Evolutionary conservation across 2,113 vertebrate species (phyloP), one percentile per base, ranked within the genome.

Genomic region (Planiliza haematocheilus): DNA sequence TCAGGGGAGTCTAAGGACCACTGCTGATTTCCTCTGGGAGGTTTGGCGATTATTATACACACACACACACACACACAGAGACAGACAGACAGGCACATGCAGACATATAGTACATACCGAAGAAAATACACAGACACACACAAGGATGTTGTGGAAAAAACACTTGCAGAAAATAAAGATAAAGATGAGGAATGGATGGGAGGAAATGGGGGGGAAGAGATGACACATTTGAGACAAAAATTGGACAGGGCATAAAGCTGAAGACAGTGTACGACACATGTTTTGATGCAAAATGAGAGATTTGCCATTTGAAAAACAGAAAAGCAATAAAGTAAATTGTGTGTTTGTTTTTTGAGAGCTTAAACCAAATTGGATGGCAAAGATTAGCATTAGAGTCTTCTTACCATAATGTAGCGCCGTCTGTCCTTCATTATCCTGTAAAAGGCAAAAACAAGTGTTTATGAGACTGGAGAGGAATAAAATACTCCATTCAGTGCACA

Each of bases 351-450:
- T 59, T 39, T 7, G 70, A 59, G 6, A 34, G 10, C 20, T 10
- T 21, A 7, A 37, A n/a, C 13, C 61, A 61, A 20, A 85, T 36
- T 50, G 9, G n/a, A 50, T 16, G 7, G 38, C 1, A 16, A 7
- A 53, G 34, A 57, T 52, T 4, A 45, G 38, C 20, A 41, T 69
- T 6, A 37, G 34, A 58, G 18, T 50, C 63, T 76, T 75, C 97
- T 97, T 96, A 99, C 97, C 97, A 50, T 99, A 99, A 94, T 99
- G 97, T 83, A 99, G 93, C 3, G 97, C 95, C 48, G 97, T 99
- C 91, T 99, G 97, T 81, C 97, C 97, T 95, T 99, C 97, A 82
- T 95, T 94, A 10, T 99, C 97, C 97, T 99, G 91, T 7, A 92
- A 95, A 79, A 62, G 76, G 88, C 17, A 94, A 65, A 92, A 76